Conservation (phyloP, 1,140 invertebrate species). For the Sitodiplosis mosellana region DNA sequence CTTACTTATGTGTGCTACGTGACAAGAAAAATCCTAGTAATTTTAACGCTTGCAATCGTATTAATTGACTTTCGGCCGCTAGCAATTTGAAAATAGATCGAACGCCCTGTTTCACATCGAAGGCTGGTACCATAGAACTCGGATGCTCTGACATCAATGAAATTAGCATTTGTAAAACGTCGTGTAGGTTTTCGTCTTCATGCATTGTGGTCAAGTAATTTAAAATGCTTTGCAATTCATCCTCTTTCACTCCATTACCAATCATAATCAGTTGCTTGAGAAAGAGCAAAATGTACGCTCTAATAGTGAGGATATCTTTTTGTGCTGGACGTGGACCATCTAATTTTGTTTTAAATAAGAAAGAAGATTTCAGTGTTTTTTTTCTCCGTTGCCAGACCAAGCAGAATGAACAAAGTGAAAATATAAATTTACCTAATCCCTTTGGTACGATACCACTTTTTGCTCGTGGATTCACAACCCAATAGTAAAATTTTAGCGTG, state of each 20-base stretch:
- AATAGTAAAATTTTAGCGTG: conserved; percentile 97
- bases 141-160: conserved; percentile 95
- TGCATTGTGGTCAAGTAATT: conserved; percentile 96
- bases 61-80: conserved; percentile 84
- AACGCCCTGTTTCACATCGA: conserved; percentile 92
- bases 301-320: conserved; percentile 83
- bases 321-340: conserved; percentile 84
- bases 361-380: not conserved
- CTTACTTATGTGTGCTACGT: conserved; percentile 86
- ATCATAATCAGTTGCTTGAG: conserved; percentile 94
- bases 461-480: conserved; percentile 87
- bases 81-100: conserved; percentile 93
- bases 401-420: not conserved
- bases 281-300: conserved; percentile 89
- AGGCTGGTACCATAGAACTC: conserved; percentile 94
- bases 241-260: conserved; percentile 91
- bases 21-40: conserved; percentile 88
- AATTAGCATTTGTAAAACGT: conserved; percentile 93
- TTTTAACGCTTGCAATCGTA: conserved; percentile 88
- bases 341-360: conserved; percentile 22
- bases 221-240: conserved; percentile 93
- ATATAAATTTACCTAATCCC: conserved; percentile 57
- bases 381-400: not conserved
- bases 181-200: conserved; percentile 97
- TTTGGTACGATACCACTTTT: conserved; percentile 91